Percentiles rank a stretch among this genome's conserved stretches.
Conservation (phyloP, 2,113 vertebrate genomes). For the Mohoua ochrocephala region DNA sequence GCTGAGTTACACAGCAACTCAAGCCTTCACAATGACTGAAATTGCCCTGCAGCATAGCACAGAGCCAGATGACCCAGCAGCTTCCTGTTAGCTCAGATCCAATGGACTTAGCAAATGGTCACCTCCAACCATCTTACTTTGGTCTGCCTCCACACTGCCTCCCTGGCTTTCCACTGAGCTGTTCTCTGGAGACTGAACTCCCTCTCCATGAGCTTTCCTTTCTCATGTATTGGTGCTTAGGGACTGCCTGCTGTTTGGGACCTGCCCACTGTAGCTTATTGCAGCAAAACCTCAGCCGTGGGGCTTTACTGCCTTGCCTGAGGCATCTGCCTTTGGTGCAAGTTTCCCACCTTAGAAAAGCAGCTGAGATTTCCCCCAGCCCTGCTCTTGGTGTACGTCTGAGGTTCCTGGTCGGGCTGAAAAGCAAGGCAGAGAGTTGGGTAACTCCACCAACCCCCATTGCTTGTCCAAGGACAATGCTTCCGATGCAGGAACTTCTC, state of each 20-base stretch:
- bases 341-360: neutral
- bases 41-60: neutral
- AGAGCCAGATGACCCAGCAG: neutral
- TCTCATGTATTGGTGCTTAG: neutral
- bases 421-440: neutral
- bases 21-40: conserved; percentile 1
- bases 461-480: neutral
- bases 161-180: neutral
- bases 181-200: neutral
- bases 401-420: neutral
- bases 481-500: neutral
- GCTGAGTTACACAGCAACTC: neutral
- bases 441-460: neutral
- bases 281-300: neutral
- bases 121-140: neutral
- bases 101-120: neutral
- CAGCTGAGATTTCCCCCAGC: neutral
- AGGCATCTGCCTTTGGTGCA: neutral
- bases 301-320: neutral
- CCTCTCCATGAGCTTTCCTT: neutral
- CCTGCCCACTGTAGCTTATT: neutral
- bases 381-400: neutral
- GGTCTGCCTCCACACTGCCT: neutral
- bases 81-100: neutral
- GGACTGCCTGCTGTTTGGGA: neutral